A percentile compares a stretch with the other conserved stretches of the same genome.
These are phyloP conservation scores for Epiblema foenella DNA, from an alignment of 2,888 invertebrate species.

Conservation along the genomic window DNA sequence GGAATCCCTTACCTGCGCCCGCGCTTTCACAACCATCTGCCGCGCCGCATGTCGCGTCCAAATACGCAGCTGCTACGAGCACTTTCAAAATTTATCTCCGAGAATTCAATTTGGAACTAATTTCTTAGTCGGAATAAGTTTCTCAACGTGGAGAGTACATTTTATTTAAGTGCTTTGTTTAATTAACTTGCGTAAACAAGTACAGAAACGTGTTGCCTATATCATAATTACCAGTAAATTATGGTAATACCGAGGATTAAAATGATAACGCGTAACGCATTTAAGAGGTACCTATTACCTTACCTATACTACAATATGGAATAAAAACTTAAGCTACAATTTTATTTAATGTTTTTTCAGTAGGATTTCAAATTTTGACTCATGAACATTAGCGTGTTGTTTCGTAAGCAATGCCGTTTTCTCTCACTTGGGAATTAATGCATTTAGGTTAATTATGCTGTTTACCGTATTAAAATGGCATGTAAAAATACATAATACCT, in stretches of 20 bases:
- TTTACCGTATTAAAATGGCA: not conserved
- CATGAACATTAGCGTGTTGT: not conserved
- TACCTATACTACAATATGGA: not conserved
- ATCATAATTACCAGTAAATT: conserved; percentile 7
- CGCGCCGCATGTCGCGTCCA: conserved; percentile 53
- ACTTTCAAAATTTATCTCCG: conserved; percentile 36
- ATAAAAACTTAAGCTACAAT: not conserved
- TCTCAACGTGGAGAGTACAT: conserved; percentile 9
- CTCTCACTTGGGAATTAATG: too few relatives aligned
- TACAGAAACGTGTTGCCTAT: not conserved
- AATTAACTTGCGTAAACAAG: conserved; percentile 19
- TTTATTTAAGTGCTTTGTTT: conserved; percentile 18
- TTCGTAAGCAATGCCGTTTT: too few relatives aligned
- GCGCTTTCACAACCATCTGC: conserved; percentile 79
- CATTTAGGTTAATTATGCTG: too few relatives aligned
- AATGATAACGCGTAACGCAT: not conserved
- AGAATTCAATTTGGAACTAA: conserved; percentile 27
- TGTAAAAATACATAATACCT: not conserved
- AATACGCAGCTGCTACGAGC: conserved; percentile 48
- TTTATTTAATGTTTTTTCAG: not conserved
- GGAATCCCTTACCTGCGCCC: conserved; percentile 79
- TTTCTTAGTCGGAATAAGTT: conserved; percentile 28
- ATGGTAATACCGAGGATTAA: not conserved
- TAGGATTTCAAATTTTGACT: not conserved
- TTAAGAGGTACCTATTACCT: not conserved